A percentile compares a stretch with the other conserved stretches of the same genome.
These are phyloP conservation scores for Sebastes kiyomatsui DNA, from an alignment of 2,797 vertebrate species.

Conservation along the genomic window DNA sequence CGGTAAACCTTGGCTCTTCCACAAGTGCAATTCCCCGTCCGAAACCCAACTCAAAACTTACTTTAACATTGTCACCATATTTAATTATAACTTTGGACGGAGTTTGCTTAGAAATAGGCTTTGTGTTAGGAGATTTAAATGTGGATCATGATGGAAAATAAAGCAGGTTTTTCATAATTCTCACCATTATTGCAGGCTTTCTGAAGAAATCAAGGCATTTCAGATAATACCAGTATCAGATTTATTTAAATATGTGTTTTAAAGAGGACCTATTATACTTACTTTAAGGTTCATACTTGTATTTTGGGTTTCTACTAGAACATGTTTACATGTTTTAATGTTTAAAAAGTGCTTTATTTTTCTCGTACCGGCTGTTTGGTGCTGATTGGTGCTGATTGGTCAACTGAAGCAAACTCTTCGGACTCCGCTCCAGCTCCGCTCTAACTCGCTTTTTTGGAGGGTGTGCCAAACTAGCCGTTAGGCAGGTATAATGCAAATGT, in stretches of 20 bases:
- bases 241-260: not conserved
- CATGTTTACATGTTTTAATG: too few species aligned
- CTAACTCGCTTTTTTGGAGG: too few species aligned
- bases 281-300: too few species aligned
- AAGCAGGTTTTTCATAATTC: not conserved
- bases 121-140: not conserved
- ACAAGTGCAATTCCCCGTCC: conserved; percentile 9
- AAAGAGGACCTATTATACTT: too few species aligned
- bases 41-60: not conserved
- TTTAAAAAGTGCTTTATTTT: too few species aligned
- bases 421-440: too few species aligned
- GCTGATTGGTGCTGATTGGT: too few species aligned
- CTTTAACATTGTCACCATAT: conserved; percentile 2
- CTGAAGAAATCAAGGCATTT: not conserved
- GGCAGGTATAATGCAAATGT: too few species aligned
- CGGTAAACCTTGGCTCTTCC: conserved; percentile 14
- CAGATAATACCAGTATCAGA: not conserved
- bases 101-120: not conserved
- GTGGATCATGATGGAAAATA: not conserved
- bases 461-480: too few species aligned
- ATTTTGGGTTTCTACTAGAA: too few species aligned
- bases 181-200: not conserved
- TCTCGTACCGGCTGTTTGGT: too few species aligned
- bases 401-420: too few species aligned
- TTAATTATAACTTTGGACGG: not conserved